These are phyloP conservation scores for Odocoileus hemionus DNA, from an alignment of 2,113 vertebrate genomes.

Conservation along the genomic window DNA sequence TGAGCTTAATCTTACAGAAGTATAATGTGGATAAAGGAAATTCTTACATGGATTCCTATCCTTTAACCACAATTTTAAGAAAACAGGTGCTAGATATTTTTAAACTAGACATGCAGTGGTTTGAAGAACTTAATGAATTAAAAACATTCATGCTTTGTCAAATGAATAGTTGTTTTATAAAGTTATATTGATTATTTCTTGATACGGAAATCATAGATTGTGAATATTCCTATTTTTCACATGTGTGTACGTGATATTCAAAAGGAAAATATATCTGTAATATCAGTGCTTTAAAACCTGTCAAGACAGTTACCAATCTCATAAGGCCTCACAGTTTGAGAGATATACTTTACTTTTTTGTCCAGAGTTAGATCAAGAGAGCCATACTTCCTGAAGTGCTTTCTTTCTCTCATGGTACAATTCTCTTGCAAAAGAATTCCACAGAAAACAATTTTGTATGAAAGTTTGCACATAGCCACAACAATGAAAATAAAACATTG, in stretches of 20 bases:
- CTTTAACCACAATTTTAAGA: background rate
- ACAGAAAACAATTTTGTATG: background rate
- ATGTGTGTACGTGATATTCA: background rate
- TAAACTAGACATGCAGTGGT: background rate
- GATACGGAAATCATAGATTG: background rate
- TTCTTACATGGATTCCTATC: background rate
- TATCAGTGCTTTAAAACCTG: background rate
- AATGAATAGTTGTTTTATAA: background rate
- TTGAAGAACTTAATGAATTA: background rate
- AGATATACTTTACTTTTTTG: background rate
- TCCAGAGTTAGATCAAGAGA: background rate
- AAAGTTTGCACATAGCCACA: background rate
- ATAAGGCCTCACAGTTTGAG: background rate
- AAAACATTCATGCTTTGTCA: background rate
- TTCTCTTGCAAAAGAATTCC: background rate
- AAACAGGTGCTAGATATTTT: background rate
- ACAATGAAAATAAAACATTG: background rate
- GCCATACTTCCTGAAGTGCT: background rate
- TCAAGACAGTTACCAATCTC: background rate
- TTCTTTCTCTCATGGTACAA: background rate
- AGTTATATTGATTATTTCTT: background rate
- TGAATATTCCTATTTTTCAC: background rate
- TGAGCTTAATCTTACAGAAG: slow-evolving; percentile 15
- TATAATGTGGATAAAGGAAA: background rate
- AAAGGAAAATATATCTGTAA: background rate